Evolutionary conservation across 2,888 invertebrate species (phyloP), one percentile per base, ranked within the genome.

Genomic region (Netelia melanura): DNA sequence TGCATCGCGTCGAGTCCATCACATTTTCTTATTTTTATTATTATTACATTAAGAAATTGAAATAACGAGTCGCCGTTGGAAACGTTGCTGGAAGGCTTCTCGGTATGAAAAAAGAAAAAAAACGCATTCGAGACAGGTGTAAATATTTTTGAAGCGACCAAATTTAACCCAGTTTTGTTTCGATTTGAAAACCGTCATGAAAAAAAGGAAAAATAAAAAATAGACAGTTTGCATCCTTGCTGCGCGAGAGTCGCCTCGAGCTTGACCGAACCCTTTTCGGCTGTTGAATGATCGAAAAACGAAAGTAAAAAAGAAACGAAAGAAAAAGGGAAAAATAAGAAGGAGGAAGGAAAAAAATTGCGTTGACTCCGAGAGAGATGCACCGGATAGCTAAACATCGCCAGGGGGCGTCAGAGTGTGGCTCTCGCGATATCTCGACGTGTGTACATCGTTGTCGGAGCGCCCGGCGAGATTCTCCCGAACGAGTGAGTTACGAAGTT

Each of bases 401-500:
- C 86, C 79, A 74, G 85, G 77, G 87, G 76, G 83, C 77, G 81
- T 65, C 70, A 30, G 52, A 58, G 77, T 9, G 65, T 70, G 70
- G 48, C 56, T 64, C 76, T 65, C 70, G 81, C 64, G 81, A 70
- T 86, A 83, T 84, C 86, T 86, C 80, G 64, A 70, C 76, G 68
- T 72, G 83, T 79, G 70, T 87, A 77, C 79, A 77, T 81, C 81
- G 61, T 38, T 71, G 61, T 21, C 43, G 23, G 23, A 48, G 23
- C 44, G 67, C 74, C 48, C 61, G 64, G 72, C 23, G 43, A 74
- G 74, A 58, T 81, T 68, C 84, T 81, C 70, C 6, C 6, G 38
- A 78, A 38, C 80, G 85, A 85, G 87, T 86, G 88, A 87, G 87
- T 86, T 87, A 88, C 87, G 85, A 83, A 87, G 86, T 71, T 80